Conservation (phyloP, 2,797 vertebrate genomes). For the Tragopan temminckii region DNA sequence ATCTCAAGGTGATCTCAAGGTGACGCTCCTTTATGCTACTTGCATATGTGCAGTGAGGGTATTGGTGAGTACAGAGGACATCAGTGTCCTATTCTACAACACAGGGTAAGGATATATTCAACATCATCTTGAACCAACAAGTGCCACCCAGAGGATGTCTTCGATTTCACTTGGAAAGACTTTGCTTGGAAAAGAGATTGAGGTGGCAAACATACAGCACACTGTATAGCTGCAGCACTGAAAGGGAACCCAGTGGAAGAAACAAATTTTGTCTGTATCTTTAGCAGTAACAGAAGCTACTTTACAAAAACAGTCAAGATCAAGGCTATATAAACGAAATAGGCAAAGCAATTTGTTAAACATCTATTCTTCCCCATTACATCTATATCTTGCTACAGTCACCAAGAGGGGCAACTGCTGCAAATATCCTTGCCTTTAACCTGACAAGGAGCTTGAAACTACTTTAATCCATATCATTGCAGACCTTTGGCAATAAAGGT, state of each 20-base stretch:
- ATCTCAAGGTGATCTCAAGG: not conserved
- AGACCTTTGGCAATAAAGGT: not conserved
- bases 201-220: not conserved
- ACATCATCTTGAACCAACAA: not conserved
- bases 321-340: not conserved
- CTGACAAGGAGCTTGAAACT: not conserved
- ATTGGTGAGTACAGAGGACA: not conserved
- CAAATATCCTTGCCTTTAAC: not conserved
- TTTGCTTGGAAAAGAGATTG: not conserved
- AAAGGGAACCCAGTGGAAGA: not conserved
- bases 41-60: not conserved
- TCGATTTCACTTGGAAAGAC: not conserved
- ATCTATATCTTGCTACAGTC: not conserved
- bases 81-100: not conserved
- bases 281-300: not conserved
- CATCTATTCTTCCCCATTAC: not conserved
- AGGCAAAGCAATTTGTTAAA: not conserved
- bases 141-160: fast-evolving
- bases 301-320: not conserved
- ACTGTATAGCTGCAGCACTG: not conserved
- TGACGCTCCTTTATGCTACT: not conserved
- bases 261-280: not conserved
- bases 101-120: not conserved
- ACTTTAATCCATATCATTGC: not conserved
- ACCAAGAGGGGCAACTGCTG: not conserved